Evolutionary conservation across 2,113 vertebrate genomes (phyloP), one percentile per base, ranked within the genome.

Genomic region (Sprattus sprattus): DNA sequence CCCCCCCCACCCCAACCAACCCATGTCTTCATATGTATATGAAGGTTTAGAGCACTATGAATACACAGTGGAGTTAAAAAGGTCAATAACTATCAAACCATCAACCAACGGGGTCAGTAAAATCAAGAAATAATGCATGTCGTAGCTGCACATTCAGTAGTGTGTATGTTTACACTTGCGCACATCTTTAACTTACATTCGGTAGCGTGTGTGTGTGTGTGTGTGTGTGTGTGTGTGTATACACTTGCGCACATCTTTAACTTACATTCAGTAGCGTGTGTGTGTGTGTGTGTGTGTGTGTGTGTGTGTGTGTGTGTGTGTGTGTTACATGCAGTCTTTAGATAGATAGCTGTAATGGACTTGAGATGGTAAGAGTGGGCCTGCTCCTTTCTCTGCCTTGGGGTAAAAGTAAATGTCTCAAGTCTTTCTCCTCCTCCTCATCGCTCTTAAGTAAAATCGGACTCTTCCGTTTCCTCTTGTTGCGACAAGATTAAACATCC

Each of bases 391-490:
- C 57, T 64, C 22, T 25, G 20, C 57, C 57, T 64, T 22, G 20
- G 6, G 57, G 22, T 5, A 6, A n/a, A 1, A 25, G 57, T 7
- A n/a, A 64, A 25, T 0, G 9, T 64, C 57, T 64, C n/a, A 64
- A 64, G 57, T 22, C 57, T 22, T 64, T 64, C 6, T n/a, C 22
- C 5, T 22, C 22, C n/a, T n/a, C 57, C 7, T n/a, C 57, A 64
- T 88, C 87, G 45, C 60, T 81, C 50, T 67, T 49, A 83, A 82
- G 87, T 85, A 86, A 88, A 88, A 89, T 88, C 81, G 82, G 82
- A 88, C 81, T 81, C 49, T 25, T 64, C 28, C 9, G 67, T 84
- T 89, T 87, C 44, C 86, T 85, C 64, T 46, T 45, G 20, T 81
- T 32, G 22, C 71, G 80, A 80, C 44, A 45, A 88, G 49, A 88